These are phyloP conservation scores for Eurytoma adleriae DNA, from an alignment of 2,888 invertebrate species.

Conservation along the genomic window DNA sequence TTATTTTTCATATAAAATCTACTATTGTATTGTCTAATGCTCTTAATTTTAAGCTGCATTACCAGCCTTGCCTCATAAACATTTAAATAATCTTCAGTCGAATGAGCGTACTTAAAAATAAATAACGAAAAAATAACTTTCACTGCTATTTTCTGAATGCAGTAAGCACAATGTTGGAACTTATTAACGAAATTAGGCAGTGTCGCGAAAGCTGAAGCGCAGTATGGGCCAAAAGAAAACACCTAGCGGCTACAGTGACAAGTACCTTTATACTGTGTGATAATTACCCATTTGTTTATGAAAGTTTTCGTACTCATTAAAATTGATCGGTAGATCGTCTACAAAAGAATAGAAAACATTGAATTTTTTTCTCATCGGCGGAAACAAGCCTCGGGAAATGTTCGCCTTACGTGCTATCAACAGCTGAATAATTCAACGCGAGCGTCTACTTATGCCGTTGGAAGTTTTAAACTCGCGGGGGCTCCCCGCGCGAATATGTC, in stretches of 20 bases:
- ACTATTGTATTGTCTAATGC: no score
- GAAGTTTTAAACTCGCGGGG: not conserved
- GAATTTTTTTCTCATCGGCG: not conserved
- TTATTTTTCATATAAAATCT: no score
- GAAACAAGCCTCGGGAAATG: not conserved
- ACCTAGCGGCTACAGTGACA: slow-evolving; percentile 24
- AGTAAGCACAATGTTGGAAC: no score
- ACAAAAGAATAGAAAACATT: slow-evolving; percentile 25
- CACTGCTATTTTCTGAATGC: no score
- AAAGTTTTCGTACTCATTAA: slow-evolving; percentile 57
- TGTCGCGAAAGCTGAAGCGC: no score
- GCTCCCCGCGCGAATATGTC: no score
- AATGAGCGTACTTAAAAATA: no score
- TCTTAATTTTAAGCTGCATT: no score
- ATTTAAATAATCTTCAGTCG: no score
- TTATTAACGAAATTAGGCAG: no score
- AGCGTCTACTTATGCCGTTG: not conserved
- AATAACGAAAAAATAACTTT: no score
- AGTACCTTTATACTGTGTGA: not conserved
- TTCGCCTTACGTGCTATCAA: not conserved
- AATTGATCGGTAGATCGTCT: slow-evolving; percentile 45
- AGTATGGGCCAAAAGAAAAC: not conserved
- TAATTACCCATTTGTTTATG: slow-evolving; percentile 55
- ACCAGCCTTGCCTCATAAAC: no score
- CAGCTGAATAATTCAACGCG: not conserved